These are phyloP conservation scores for Taeniopygia guttata DNA, from an alignment of 2,797 vertebrate genomes.

Conservation along the genomic window DNA sequence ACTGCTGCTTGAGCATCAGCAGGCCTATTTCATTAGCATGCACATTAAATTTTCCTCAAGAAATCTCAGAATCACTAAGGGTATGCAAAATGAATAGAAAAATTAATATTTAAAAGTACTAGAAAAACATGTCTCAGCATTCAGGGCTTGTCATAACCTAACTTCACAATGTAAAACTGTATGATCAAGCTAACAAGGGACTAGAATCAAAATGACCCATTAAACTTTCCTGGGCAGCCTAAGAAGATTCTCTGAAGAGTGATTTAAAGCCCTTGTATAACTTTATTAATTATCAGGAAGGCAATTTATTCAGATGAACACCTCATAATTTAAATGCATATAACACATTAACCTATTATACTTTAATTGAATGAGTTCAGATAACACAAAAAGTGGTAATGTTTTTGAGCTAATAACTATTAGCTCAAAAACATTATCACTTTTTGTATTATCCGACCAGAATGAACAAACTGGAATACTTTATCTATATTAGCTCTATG, in stretches of 20 bases:
- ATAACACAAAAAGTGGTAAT: not conserved
- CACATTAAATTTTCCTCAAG: not conserved
- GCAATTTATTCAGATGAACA: not conserved
- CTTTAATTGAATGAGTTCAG: not conserved
- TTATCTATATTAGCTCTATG: not conserved
- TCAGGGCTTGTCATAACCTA: not conserved
- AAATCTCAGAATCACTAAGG: not conserved
- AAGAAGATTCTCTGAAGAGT: not conserved
- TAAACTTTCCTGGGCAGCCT: not conserved
- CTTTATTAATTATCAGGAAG: constrained; percentile 1
- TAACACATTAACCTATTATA: not conserved
- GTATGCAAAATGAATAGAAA: constrained; percentile 9
- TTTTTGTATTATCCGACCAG: not conserved
- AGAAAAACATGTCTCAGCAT: not conserved
- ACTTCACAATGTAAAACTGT: not conserved
- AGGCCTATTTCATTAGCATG: not conserved
- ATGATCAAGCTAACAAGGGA: not conserved
- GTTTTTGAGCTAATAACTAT: not conserved
- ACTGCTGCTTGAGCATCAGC: not conserved
- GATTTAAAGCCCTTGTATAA: not conserved
- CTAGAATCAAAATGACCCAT: not conserved
- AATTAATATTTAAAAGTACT: not conserved
- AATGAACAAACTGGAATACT: not conserved
- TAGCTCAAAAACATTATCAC: no score
- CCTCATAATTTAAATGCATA: not conserved